Base-by-base conservation (phyloP, 1,140 invertebrate species). In the Cydia pomonella region DNA sequence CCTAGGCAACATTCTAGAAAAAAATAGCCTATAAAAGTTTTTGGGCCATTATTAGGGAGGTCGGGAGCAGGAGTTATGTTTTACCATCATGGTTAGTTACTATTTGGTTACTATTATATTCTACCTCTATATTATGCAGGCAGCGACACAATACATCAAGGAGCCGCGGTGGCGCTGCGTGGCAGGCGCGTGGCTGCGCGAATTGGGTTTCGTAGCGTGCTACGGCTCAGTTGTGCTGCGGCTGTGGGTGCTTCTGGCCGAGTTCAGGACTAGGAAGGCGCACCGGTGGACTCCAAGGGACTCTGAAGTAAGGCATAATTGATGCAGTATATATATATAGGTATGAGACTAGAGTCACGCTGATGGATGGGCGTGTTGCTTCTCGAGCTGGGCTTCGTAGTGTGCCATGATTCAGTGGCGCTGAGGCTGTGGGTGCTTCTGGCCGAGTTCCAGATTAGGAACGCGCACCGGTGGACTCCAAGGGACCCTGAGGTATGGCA, bases 191-290 rank as follows among this genome's bases (percentile, higher is more conserved):
- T 99, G 97, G 97, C 94, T 97, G 13, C 94, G 98, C 47, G 97
- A 98, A 90, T 91, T 98, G 18, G 98, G 98, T 18, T 99, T 98
- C 90, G 95, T 97, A 62, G 95, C 97, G 63, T 97, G 97, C 85
- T 99, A 98, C 91, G 98, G 98, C 21, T 96, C 97, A 16, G 96
- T 99, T 47, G 95, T 98, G 73, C 93, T 99, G 73, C 98, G 98
- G 87, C 94, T 98, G 16, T 98, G 98, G 94, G 96, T 97, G 89
- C 97, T 95, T 79, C 87, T 97, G 50, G 96, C 96, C 29, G 96
- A 97, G 81, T 97, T 96, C 81, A 93, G 96, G 9, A 98, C 98
- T 5, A 94, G 98, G 64, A 98, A 99, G 92, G 91, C 94, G 96
- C 86, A 94, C 97, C 76, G 91, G 6, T 93, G 91, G 91, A 93